These are phyloP conservation scores for Typhlichthys eigenmanni DNA, from an alignment of 2,797 vertebrate species.

Conservation along the genomic window DNA sequence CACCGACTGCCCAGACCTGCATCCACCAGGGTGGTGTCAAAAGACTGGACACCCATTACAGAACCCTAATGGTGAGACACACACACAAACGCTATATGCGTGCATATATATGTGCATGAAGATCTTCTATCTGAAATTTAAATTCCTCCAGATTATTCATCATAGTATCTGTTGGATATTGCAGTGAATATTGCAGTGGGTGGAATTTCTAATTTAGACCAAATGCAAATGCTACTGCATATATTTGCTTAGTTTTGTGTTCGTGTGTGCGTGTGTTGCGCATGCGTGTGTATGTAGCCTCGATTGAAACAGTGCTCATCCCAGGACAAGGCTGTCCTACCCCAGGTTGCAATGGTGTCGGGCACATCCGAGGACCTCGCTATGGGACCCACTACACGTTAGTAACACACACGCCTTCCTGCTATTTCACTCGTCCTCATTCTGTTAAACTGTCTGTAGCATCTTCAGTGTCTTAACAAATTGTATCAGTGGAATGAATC, in stretches of 20 bases:
- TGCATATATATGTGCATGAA: not conserved
- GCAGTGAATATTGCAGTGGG: conserved; percentile 9
- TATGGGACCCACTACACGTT: conserved; percentile 92
- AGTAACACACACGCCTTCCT: conserved; percentile 47
- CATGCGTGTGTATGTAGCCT: conserved; percentile 60
- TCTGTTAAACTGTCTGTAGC: not conserved
- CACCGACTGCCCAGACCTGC: conserved; percentile 85
- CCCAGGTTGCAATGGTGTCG: conserved; percentile 86
- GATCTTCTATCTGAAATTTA: conserved; percentile 7
- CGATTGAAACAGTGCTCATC: conserved; percentile 66
- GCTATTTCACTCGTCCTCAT: not conserved
- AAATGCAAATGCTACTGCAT: conserved; percentile 17
- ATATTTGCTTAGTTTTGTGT: conserved; percentile 14
- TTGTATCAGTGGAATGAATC: too few species aligned
- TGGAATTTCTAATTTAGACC: conserved; percentile 20
- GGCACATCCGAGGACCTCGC: conserved; percentile 87
- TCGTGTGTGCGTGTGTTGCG: conserved; percentile 18
- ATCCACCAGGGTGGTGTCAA: conserved; percentile 88
- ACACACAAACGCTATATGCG: not conserved
- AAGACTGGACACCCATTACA: conserved; percentile 88
- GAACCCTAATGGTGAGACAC: conserved; percentile 77
- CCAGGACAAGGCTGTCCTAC: conserved; percentile 88
- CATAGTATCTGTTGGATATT: conserved; percentile 13
- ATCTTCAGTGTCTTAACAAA: not conserved
- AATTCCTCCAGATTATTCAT: conserved; percentile 29